These are phyloP conservation scores for Nasua narica DNA, from an alignment of 2,797 vertebrate species.

Conservation along the genomic window DNA sequence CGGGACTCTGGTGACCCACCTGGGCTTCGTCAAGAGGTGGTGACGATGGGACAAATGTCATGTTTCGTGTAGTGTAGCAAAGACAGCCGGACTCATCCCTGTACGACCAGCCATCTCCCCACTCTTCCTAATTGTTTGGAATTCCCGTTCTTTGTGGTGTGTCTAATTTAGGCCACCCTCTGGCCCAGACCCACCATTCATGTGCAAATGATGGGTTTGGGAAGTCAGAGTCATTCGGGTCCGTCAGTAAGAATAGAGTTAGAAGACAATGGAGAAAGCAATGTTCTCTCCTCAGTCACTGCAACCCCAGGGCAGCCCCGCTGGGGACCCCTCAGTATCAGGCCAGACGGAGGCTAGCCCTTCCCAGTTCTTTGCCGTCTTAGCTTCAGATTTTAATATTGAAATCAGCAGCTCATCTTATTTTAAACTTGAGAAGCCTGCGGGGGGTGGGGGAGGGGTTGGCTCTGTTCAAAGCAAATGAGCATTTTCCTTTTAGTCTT, in stretches of 20 bases:
- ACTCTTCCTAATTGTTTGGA: not conserved
- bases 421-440: constrained; percentile 63
- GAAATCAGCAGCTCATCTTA: constrained; percentile 53
- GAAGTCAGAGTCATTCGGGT: constrained; percentile 9
- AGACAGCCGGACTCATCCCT: too few species aligned
- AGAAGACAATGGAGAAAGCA: constrained; percentile 53
- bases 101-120: not conserved
- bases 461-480: constrained; percentile 37
- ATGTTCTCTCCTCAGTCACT: not conserved
- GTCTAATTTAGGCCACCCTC: not conserved
- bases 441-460: too few species aligned
- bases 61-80: not conserved
- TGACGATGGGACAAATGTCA: not conserved
- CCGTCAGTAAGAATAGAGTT: not conserved
- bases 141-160: not conserved
- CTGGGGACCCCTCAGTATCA: constrained; percentile 62
- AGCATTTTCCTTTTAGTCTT: constrained; percentile 55
- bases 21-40: not conserved
- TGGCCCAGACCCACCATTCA: constrained; percentile 42
- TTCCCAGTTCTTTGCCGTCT: constrained; percentile 24
- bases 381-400: constrained; percentile 75
- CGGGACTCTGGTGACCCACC: not conserved
- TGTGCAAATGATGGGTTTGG: constrained; percentile 70
- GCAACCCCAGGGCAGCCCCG: constrained; percentile 9
- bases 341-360: constrained; percentile 67